Evolutionary conservation across 2,113 vertebrate genomes (phyloP).

Genomic region (Dunckerocampus dactyliophorus): DNA sequence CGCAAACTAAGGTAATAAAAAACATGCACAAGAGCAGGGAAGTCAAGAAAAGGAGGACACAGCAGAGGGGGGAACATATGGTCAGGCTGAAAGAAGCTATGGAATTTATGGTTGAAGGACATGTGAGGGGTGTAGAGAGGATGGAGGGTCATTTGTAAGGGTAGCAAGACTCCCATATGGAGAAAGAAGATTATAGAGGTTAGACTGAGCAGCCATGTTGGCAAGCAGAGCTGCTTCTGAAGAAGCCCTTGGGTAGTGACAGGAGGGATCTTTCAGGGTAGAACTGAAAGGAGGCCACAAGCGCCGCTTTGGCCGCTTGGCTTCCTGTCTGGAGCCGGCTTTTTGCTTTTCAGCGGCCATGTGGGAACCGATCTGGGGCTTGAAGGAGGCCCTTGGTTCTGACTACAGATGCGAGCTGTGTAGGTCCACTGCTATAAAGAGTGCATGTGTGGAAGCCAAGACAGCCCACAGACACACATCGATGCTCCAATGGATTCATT

Average conservation of each 20-base stretch:
- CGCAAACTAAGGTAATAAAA: constrained; percentile 68
- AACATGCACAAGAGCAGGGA: neutral
- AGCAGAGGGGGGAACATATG: constrained; percentile 12
- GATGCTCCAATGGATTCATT: no score
- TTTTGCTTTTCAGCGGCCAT: constrained; percentile 50
- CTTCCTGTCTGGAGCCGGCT: constrained; percentile 38
- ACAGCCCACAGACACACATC: constrained; percentile 51
- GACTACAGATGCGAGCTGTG: constrained; percentile 61
- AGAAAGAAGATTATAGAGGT: constrained; percentile 29
- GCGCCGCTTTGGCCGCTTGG: constrained; percentile 24
- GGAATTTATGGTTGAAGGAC: constrained; percentile 13
- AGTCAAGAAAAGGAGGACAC: neutral
- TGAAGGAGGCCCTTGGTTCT: constrained; percentile 36
- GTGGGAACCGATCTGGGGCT: constrained; percentile 29
- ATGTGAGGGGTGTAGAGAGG: constrained; percentile 4
- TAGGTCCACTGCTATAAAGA: neutral
- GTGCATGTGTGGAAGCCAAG: neutral
- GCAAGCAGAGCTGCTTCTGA: constrained; percentile 19
- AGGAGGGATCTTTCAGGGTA: constrained; percentile 50
- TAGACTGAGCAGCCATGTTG: constrained; percentile 15
- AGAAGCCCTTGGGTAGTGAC: constrained; percentile 38
- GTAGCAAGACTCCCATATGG: neutral
- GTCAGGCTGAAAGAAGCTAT: neutral
- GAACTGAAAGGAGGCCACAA: constrained; percentile 40
- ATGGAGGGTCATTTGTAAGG: constrained; percentile 1